Evolutionary conservation across 2,797 vertebrate species (phyloP), one percentile per base, ranked within the genome.

Genomic region (Sylvilagus floridanus): DNA sequence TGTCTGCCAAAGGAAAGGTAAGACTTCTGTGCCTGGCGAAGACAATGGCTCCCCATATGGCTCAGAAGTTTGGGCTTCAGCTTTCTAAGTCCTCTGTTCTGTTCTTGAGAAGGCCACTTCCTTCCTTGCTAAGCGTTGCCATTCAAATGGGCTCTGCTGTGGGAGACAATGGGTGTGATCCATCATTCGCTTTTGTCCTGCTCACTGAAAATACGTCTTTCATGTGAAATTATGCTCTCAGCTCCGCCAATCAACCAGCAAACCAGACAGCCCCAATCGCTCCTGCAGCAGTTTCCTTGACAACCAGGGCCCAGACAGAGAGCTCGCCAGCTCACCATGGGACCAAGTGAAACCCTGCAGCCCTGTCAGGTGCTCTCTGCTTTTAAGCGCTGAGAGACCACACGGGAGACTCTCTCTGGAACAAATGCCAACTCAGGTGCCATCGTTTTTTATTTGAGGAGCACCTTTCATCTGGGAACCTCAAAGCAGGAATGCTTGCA

Each of bases 271-370:
- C 94, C 91, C 96, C 95, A 94, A 65, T 93, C 93, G 93, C 62
- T 95, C 82, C 93, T 76, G 92, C 91, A 94, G 94, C 96, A 79
- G 97, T 98, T 98, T 97, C 98, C 98, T 96, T 98, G 98, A 97
- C 97, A 98, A 98, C 98, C 77, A 96, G 94, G 2, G 16, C 91
- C 95, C 96, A 89, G 94, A 93, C 94, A 94, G 87, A 95, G 87
- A 94, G 94, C 96, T 63, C 19, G 42, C 95, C 89, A 75, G 75
- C 26, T 77, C 75, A 82, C 17, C 19, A 91, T 81, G 95, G 91
- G 96, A 93, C 1, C 54, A 84, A 93, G 87, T 91, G 97, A 97
- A 97, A 93, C 95, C 94, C 96, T 0, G 90, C 88, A 85, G 93
- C 76, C 0, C 75, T 96, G 88, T 92, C 95, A 78, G 81, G 47